Conservation (phyloP, 2,113 vertebrate species). For the Scomber scombrus region DNA sequence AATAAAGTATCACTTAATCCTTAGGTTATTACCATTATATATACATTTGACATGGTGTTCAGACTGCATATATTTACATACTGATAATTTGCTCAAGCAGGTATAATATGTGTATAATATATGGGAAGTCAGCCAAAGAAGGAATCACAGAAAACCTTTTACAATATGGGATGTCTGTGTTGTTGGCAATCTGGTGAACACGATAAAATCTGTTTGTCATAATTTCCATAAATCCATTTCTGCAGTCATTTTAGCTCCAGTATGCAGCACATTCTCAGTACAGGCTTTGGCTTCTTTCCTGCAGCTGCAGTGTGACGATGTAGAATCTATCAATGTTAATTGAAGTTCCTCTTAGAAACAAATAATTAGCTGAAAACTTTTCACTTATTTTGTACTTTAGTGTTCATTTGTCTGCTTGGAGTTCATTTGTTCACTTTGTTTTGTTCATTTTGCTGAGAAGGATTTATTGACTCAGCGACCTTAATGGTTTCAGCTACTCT, state of each 20-base stretch:
- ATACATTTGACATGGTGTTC: background rate
- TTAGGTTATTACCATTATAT: background rate
- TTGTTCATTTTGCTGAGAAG: constrained; percentile 43
- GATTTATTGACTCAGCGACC: constrained; percentile 39
- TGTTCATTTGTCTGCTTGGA: constrained; percentile 20
- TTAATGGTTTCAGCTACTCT: constrained; percentile 38
- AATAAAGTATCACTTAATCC: background rate
- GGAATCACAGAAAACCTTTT: constrained; percentile 20
- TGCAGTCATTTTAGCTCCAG: constrained; percentile 10
- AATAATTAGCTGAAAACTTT: constrained; percentile 23
- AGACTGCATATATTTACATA: background rate
- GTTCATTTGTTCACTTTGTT: constrained; percentile 36
- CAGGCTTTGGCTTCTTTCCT: constrained; percentile 4
- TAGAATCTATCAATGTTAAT: constrained; percentile 5
- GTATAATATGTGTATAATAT: background rate
- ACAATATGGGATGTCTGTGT: constrained; percentile 5
- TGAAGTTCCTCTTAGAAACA: constrained; percentile 32
- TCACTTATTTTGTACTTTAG: constrained; percentile 19
- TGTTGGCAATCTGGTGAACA: constrained; percentile 13
- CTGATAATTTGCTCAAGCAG: background rate
- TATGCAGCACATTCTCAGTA: background rate
- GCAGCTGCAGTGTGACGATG: background rate
- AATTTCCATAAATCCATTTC: constrained; percentile 13
- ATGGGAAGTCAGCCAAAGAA: background rate
- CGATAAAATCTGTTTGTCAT: constrained; percentile 35